phyloP scores from a whole-genome alignment of 2,113 vertebrate species.

The Pomatorhinus ruficollis region DNA sequence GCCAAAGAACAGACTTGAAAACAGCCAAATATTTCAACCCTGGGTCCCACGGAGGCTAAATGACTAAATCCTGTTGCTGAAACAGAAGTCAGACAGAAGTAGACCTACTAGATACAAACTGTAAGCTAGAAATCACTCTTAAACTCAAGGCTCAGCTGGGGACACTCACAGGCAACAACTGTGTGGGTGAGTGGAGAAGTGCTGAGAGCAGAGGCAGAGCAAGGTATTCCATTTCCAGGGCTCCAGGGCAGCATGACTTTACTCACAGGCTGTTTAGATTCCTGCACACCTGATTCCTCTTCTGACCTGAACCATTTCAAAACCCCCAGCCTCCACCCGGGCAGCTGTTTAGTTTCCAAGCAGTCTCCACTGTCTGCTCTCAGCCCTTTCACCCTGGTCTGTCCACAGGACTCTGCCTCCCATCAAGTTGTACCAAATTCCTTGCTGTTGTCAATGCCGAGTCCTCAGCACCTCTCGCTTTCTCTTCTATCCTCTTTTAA shows the following conservation, averaged over 20 bases:
- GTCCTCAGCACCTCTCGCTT: not conserved
- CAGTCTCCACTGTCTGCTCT: not conserved
- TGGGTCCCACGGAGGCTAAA: not conserved
- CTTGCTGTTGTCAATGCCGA: accelerated
- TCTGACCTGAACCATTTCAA: not conserved
- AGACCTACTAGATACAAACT: not conserved
- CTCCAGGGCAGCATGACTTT: not conserved
- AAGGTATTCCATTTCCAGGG: not conserved
- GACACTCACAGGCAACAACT: not conserved
- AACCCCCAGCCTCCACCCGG: not conserved
- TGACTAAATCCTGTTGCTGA: not conserved
- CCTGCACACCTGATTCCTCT: not conserved
- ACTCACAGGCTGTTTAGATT: not conserved
- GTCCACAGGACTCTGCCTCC: not conserved
- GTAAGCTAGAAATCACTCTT: not conserved
- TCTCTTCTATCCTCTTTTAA: not conserved
- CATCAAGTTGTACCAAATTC: not conserved
- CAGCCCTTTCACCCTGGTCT: not conserved
- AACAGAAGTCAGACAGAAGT: not conserved
- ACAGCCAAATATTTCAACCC: not conserved
- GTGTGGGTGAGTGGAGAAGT: not conserved
- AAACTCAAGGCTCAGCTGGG: not conserved
- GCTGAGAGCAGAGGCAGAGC: not conserved
- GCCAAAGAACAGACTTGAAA: not conserved
- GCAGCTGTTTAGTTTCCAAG: not conserved